Evolutionary conservation across 2,888 invertebrate species (phyloP).

Genomic region (Rhopalosiphum nymphaeae): DNA sequence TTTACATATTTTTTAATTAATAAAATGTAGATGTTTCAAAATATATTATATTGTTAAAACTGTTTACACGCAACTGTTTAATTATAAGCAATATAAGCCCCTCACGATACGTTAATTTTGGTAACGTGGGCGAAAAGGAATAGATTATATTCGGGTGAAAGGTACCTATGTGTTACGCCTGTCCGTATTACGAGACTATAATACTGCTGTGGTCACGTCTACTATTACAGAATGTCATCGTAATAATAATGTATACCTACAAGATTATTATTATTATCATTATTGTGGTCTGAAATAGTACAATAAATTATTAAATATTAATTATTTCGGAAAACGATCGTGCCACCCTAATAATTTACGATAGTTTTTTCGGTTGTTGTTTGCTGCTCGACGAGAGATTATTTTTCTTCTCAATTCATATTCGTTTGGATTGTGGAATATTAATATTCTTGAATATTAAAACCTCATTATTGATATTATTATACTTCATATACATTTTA

Average conservation of each 20-base stretch:
- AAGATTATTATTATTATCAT: neutral
- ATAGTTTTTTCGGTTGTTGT: neutral
- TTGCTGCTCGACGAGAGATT: neutral
- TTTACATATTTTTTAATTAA: neutral
- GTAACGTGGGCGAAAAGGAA: constrained; percentile 13
- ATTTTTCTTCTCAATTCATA: neutral
- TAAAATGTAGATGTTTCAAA: neutral
- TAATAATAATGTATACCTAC: neutral
- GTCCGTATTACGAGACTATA: neutral
- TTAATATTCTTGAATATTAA: constrained; percentile 34
- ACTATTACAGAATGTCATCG: constrained; percentile 6
- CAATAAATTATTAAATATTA: neutral
- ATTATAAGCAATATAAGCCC: neutral
- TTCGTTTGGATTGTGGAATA: neutral
- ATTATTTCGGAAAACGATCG: neutral
- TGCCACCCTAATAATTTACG: neutral
- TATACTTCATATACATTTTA: neutral
- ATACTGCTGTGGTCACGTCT: neutral
- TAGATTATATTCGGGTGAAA: neutral
- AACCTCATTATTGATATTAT: constrained; percentile 8
- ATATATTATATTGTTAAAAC: neutral
- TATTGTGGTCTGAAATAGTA: neutral
- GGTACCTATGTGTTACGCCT: neutral
- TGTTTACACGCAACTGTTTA: neutral
- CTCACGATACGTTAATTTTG: neutral